These are phyloP conservation scores for Drosophila nannoptera DNA, from an alignment of 1,140 invertebrate species.

Conservation along the genomic window DNA sequence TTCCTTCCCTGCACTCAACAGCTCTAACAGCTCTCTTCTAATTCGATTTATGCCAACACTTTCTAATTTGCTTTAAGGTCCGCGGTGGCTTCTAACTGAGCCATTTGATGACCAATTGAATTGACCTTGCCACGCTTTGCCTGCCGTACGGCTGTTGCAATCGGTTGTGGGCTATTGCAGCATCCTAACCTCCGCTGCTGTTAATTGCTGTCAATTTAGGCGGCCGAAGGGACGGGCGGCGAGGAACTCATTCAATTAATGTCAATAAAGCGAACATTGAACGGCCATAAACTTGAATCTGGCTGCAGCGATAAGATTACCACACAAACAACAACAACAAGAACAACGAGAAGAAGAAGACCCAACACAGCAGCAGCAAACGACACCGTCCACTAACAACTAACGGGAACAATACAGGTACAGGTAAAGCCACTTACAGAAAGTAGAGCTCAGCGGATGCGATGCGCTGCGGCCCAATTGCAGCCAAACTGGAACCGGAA, in stretches of 20 bases:
- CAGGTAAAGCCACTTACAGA: constrained; percentile 71
- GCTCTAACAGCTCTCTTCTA: no score
- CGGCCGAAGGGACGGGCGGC: constrained; percentile 19
- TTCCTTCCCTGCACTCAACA: no score
- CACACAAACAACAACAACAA: constrained; percentile 32
- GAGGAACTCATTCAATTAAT: constrained; percentile 63
- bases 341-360: constrained; percentile 10
- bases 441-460: constrained; percentile 78
- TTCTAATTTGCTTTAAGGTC: no score
- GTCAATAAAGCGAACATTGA: constrained; percentile 61
- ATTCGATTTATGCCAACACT: no score
- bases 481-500: constrained; percentile 7
- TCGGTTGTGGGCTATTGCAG: constrained; percentile 54
- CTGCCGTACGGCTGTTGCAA: constrained; percentile 59
- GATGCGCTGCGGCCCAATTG: constrained; percentile 31
- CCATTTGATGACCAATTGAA: constrained; percentile 35
- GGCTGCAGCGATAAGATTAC: constrained; percentile 57
- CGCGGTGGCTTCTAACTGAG: neutral
- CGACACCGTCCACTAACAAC: constrained; percentile 4
- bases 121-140: constrained; percentile 23
- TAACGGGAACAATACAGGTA: constrained; percentile 10
- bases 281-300: constrained; percentile 63
- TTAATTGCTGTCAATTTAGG: constrained; percentile 64
- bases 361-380: no score
- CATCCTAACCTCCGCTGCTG: constrained; percentile 25